Evolutionary conservation across 2,113 vertebrate genomes (phyloP), one percentile per base, ranked within the genome.

Genomic region (Toxostoma redivivum): DNA sequence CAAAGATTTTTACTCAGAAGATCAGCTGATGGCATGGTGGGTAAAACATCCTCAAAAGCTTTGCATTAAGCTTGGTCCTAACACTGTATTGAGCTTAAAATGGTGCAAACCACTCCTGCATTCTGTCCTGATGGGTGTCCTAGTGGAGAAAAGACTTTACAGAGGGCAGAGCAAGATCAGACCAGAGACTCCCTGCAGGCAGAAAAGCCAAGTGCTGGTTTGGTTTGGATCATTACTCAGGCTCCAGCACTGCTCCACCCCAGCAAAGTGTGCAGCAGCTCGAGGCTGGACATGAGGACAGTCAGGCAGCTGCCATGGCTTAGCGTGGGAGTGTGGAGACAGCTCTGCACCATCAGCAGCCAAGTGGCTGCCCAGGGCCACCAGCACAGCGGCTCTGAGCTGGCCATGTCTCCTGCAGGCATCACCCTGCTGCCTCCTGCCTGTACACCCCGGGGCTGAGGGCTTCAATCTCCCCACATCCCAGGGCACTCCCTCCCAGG

Each of bases 401-500:
- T 10, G 10, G 38, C 58, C 8, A 1, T 1, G 7, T 9, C 31
- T 50, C 38, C 57, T 62, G 38, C 9, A 30, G 40, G 50, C 35
- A 30, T 18, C 33, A 45, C 17, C 47, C 51, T 30, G 37, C 50
- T 44, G 33, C 44, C 48, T 33, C 56, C 56, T 61, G 65, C 58
- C 69, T 7, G 2, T 2, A 5, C 53, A 24, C 14, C 47, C 45
- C 4, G 1, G 56, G 42, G n/a, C 67, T 11, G 1, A 0, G 4
- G 78, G 51, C 22, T 12, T 1, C 56, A 40, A 6, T 13, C 22
- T 20, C 7, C 17, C 47, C 65, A 45, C 28, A 13, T 2, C 22
- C 64, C 31, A 6, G 5, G 2, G 4, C 0, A 0, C 7, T 38
- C 38, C 38, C 25, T 53, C 44, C 31, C 5, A 1, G 30, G 12